Evolutionary conservation across 2,888 invertebrate genomes (phyloP), one percentile per base, ranked within the genome.

Genomic region (Melieria crassipennis): DNA sequence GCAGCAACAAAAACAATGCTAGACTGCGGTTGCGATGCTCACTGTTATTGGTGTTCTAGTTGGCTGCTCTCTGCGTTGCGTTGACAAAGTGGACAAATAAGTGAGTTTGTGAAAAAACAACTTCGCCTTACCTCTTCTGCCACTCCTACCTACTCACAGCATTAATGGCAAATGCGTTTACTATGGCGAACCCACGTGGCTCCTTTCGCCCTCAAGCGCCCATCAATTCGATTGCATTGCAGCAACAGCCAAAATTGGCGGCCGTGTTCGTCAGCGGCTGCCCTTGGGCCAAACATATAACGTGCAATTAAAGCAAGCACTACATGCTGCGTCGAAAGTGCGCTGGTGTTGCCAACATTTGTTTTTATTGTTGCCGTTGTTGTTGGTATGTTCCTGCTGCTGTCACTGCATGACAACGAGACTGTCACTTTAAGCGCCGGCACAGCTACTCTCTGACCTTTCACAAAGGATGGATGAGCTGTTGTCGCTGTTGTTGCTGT

Each of bases 381-480:
- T 66, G 57, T 57, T 66, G 58, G 47, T 48, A 30, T 43, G 11
- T 50, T 64, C 16, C 57, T 13, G 52, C 52, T 65, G 55, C 55
- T 65, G 56, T 56, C 48, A 48, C 11, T 57, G 9, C 30, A 30
- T 30, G 30, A 13, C 57, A 16, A 57, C 30, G 13, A 57, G 16
- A 57, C 57, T 57, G 52, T 50, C 61, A 61, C 61, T 43, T 46
- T 61, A 61, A 61, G 46, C 46, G 61, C 61, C 61, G 45, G 11
- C 45, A 45, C 7, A 46, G 11, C 13, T 52, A 11, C 13, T 52
- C 52, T 13, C 58, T 30, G 58, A 80, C 81, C 77, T 76, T 73
- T 76, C 79, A 30, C 75, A 73, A 66, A 71, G 73, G 71, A 69
- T 46, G 69, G 70, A 72, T 65, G 71, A 58, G 58, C 57, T 13